Conservation (phyloP, 2,113 vertebrate species). For the Pseudorasbora parva region DNA sequence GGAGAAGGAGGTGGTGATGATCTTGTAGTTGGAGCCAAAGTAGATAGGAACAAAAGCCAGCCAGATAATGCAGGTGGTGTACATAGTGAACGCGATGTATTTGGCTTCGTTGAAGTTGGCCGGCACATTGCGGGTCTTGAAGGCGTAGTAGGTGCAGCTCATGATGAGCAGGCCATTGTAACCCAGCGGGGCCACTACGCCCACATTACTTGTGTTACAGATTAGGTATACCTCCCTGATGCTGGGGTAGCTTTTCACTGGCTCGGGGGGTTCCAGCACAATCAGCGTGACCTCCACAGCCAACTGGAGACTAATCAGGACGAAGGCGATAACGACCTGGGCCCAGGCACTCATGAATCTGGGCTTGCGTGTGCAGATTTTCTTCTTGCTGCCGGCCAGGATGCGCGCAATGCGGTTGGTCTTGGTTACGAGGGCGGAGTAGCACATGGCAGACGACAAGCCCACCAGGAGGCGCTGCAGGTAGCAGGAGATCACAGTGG, state of each 20-base stretch:
- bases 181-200: conserved; percentile 94
- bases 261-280: conserved; percentile 94
- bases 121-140: conserved; percentile 98
- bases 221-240: conserved; percentile 97
- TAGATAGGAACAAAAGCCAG: conserved; percentile 98
- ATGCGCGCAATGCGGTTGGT: conserved; percentile 98
- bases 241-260: conserved; percentile 95
- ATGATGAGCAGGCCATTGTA: conserved; percentile 98
- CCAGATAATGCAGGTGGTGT: conserved; percentile 99
- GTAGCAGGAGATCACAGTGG: conserved; percentile 92
- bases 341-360: conserved; percentile 99
- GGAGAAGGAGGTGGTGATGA: conserved; percentile 98
- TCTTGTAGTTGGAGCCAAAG: conserved; percentile 99
- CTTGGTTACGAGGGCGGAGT: conserved; percentile 96
- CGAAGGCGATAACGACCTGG: conserved; percentile 92
- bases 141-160: conserved; percentile 99
- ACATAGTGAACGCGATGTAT: conserved; percentile 99
- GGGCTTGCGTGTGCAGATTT: conserved; percentile 97
- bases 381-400: conserved; percentile 98
- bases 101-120: conserved; percentile 99
- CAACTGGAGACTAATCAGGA: conserved; percentile 93
- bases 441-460: conserved; percentile 97
- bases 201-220: conserved; percentile 96
- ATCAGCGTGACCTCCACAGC: conserved; percentile 90
- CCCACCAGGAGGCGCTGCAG: conserved; percentile 95